Evolutionary conservation across 2,888 invertebrate species (phyloP).

Genomic region (Andrena minutula): DNA sequence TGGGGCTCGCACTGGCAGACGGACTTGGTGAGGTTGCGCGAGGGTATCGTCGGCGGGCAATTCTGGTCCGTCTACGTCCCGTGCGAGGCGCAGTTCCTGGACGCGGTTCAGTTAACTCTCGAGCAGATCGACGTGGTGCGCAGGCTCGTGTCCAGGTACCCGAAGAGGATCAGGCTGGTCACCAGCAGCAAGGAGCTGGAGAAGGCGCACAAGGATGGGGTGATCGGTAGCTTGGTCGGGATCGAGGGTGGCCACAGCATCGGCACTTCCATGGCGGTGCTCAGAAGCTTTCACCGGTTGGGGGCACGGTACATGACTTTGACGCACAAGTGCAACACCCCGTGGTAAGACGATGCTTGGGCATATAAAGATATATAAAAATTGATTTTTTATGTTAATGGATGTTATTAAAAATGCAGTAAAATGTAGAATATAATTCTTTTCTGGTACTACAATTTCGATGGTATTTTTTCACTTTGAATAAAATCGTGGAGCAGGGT

Average conservation of each 20-base stretch:
- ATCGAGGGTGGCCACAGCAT: constrained; percentile 90
- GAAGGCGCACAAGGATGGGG: constrained; percentile 87
- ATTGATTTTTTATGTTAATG: too few species aligned
- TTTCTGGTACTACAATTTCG: too few species aligned
- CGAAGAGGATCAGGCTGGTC: constrained; percentile 86
- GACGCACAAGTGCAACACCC: constrained; percentile 89
- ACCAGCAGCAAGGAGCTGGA: constrained; percentile 87
- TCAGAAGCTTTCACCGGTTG: constrained; percentile 88
- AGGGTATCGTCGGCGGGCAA: constrained; percentile 86
- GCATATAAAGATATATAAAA: too few species aligned
- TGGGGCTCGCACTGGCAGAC: constrained; percentile 85
- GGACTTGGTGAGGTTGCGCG: constrained; percentile 85
- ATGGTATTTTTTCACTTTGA: too few species aligned
- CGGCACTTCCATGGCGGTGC: constrained; percentile 88
- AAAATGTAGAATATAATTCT: too few species aligned
- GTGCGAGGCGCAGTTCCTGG: constrained; percentile 88
- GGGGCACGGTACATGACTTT: constrained; percentile 89
- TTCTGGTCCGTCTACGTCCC: constrained; percentile 86
- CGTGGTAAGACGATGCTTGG: constrained; percentile 86
- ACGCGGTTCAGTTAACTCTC: constrained; percentile 89
- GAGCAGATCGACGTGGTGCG: constrained; percentile 90
- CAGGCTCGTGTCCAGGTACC: constrained; percentile 86
- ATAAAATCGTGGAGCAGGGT: too few species aligned
- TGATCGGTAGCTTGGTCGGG: constrained; percentile 88
- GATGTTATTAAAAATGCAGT: too few species aligned